phyloP scores from a whole-genome alignment of 1,140 invertebrate genomes.

The Drosophila santomea region DNA sequence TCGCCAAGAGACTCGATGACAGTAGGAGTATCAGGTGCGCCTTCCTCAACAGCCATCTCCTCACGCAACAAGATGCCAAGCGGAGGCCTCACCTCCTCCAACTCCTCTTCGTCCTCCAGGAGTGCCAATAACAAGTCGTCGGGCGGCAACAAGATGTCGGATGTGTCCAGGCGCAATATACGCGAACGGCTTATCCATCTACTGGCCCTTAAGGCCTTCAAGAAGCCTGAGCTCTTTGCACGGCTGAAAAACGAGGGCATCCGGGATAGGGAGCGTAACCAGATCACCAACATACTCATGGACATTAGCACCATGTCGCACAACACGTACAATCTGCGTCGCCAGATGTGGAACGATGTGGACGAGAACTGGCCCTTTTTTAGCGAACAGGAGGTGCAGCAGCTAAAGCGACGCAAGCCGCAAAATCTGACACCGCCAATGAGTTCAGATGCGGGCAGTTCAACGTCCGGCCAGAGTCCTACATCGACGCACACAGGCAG shows the following conservation, averaged over 20 bases:
- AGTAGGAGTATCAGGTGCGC: conserved; percentile 5
- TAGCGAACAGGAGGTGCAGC: conserved; percentile 93
- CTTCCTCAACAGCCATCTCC: conserved; percentile 13
- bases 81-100: conserved; percentile 41
- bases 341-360: conserved; percentile 95
- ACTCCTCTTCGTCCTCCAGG: conserved; percentile 43
- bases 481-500: conserved; percentile 89
- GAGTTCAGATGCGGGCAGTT: conserved; percentile 90
- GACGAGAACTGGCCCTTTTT: conserved; percentile 97
- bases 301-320: conserved; percentile 91
- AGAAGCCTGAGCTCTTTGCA: conserved; percentile 94
- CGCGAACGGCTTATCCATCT: conserved; percentile 95
- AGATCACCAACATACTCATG: conserved; percentile 90
- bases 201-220: conserved; percentile 95
- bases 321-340: conserved; percentile 94
- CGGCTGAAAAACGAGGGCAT: conserved; percentile 94
- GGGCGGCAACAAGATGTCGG: conserved; percentile 65
- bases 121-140: conserved; percentile 66
- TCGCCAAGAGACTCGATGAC: conserved; percentile 57
- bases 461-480: conserved; percentile 88
- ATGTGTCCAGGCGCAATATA: conserved; percentile 74
- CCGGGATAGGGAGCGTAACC: conserved; percentile 91
- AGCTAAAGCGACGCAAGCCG: conserved; percentile 94
- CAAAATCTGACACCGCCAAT: conserved; percentile 94
- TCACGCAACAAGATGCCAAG: conserved; percentile 65